Evolutionary conservation across 1,140 invertebrate species (phyloP).

Genomic region (Aricia agestis): DNA sequence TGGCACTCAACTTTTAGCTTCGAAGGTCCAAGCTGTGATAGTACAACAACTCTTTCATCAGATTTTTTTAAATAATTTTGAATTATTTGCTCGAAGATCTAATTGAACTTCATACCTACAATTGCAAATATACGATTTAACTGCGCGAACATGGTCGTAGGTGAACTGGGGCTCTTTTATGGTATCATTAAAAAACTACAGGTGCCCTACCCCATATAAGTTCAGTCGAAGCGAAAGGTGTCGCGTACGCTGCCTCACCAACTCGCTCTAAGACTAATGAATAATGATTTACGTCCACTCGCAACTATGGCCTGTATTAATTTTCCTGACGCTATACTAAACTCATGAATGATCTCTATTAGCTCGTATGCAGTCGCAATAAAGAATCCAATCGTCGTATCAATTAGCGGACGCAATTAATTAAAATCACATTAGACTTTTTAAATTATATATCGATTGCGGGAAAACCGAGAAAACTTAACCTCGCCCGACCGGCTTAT

Average conservation of each 20-base stretch:
- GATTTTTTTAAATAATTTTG: neutral
- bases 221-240: constrained; percentile 50
- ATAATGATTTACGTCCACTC: constrained; percentile 34
- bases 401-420: constrained; percentile 43
- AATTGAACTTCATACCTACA: constrained; percentile 22
- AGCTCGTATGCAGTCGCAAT: constrained; percentile 34
- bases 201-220: constrained; percentile 52
- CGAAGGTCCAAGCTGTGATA: too few species aligned
- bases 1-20: too few species aligned
- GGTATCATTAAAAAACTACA: constrained; percentile 52
- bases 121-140: constrained; percentile 35
- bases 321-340: constrained; percentile 36
- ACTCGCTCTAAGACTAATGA: constrained; percentile 39
- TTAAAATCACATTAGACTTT: constrained; percentile 54
- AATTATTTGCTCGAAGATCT: constrained; percentile 27
- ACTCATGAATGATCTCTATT: constrained; percentile 21
- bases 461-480: constrained; percentile 48
- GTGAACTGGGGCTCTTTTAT: constrained; percentile 44
- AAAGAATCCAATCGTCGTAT: constrained; percentile 33
- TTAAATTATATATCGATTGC: constrained; percentile 39
- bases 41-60: too few species aligned
- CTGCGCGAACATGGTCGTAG: constrained; percentile 37
- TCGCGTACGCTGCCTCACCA: constrained; percentile 40
- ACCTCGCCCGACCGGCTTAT: constrained; percentile 36
- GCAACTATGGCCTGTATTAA: constrained; percentile 41